Evolutionary conservation across 2,113 vertebrate species (phyloP).

Genomic region (Ranitomeya imitator): DNA sequence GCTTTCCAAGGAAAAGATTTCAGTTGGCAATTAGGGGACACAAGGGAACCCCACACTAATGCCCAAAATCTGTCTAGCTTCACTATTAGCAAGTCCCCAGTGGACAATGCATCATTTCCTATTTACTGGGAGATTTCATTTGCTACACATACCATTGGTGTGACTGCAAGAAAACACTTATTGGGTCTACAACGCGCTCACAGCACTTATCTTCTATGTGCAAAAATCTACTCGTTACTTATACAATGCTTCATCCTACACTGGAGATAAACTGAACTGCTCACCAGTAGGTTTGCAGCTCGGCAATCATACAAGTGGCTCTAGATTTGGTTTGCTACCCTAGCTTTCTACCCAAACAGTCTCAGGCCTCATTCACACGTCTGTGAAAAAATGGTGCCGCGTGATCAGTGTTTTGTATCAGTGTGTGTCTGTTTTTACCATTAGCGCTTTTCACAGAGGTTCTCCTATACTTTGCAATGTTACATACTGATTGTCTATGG

Average conservation of each 20-base stretch:
- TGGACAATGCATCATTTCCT: conserved; percentile 15
- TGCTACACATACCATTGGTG: not conserved
- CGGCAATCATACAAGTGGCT: not conserved
- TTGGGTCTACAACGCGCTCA: not conserved
- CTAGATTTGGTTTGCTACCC: not conserved
- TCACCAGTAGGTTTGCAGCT: not conserved
- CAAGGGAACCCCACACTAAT: not conserved
- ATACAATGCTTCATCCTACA: not conserved
- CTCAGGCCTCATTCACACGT: too few relatives aligned
- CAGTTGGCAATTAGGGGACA: conserved; percentile 17
- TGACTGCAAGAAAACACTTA: not conserved
- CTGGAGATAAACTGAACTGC: not conserved
- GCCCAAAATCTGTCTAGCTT: conserved; percentile 8
- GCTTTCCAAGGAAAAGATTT: conserved; percentile 21
- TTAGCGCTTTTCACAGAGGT: too few relatives aligned
- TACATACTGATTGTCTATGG: too few relatives aligned
- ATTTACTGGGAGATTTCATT: conserved; percentile 11
- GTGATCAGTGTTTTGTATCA: too few relatives aligned
- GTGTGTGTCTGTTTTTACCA: too few relatives aligned
- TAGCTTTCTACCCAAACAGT: not conserved
- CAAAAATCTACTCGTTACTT: not conserved
- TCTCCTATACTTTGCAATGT: too few relatives aligned
- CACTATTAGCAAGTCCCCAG: not conserved
- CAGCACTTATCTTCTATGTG: not conserved
- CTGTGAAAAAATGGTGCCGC: too few relatives aligned